A percentile compares a stretch with the other conserved stretches of the same genome.
These are phyloP conservation scores for Embidobia sp. DNA, from an alignment of 2,888 invertebrate species.

Conservation along the genomic window DNA sequence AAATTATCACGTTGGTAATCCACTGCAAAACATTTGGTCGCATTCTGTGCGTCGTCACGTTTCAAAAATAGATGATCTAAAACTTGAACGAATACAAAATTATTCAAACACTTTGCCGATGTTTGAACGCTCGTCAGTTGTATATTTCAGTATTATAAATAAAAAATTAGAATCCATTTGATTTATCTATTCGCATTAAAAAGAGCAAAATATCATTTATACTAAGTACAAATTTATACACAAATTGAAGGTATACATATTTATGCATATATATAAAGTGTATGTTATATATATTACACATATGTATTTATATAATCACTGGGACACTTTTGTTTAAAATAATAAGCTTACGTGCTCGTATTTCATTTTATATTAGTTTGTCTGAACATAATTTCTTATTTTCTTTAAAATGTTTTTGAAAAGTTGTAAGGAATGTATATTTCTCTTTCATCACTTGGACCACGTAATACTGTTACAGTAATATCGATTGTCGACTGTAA, in stretches of 20 bases:
- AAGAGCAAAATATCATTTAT: slow-evolving; percentile 41
- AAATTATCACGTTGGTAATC: slow-evolving; percentile 29
- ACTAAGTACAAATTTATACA: slow-evolving; percentile 56
- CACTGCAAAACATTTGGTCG: slow-evolving; percentile 32
- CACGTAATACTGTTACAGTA: slow-evolving; percentile 45
- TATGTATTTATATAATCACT: slow-evolving; percentile 16
- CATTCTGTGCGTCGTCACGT: slow-evolving; percentile 34
- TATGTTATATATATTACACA: background rate
- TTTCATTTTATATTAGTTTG: background rate
- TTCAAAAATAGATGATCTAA: slow-evolving; percentile 62
- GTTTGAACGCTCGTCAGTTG: slow-evolving; percentile 27
- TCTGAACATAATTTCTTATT: background rate
- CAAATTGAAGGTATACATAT: slow-evolving; percentile 24
- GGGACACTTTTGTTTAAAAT: slow-evolving; percentile 4
- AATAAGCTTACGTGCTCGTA: background rate
- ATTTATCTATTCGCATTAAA: slow-evolving; percentile 23
- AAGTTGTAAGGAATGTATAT: slow-evolving; percentile 31
- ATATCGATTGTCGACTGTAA: slow-evolving; percentile 40
- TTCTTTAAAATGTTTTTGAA: slow-evolving; percentile 8
- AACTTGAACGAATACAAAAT: slow-evolving; percentile 62
- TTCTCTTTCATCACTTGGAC: slow-evolving; percentile 32
- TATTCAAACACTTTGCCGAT: slow-evolving; percentile 44
- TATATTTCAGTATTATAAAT: slow-evolving; percentile 51
- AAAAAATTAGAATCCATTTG: slow-evolving; percentile 51
- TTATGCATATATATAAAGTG: background rate